These are phyloP conservation scores for Sinopyrophorus schimmeli DNA, from an alignment of 2,888 invertebrate species.

Conservation along the genomic window DNA sequence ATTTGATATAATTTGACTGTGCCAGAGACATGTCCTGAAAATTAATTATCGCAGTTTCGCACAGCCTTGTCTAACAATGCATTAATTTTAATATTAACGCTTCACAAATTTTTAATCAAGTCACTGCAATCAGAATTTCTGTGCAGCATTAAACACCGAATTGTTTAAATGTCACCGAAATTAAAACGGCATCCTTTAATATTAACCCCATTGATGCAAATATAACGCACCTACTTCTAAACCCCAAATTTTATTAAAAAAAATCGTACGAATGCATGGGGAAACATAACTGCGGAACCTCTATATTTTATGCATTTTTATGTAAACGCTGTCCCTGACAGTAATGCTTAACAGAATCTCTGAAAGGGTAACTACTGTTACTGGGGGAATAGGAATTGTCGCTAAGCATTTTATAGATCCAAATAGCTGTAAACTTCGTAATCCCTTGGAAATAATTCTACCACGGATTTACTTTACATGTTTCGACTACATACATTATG, in stretches of 20 bases:
- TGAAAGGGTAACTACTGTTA: slow-evolving; percentile 53
- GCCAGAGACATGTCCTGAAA: slow-evolving; percentile 44
- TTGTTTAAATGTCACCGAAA: slow-evolving; percentile 45
- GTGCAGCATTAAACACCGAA: slow-evolving; percentile 44
- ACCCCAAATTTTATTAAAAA: slow-evolving; percentile 37
- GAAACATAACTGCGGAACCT: slow-evolving; percentile 14
- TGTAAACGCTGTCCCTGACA: slow-evolving; percentile 54
- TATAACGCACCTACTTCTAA: slow-evolving; percentile 18
- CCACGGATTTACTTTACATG: no score
- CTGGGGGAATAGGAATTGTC: slow-evolving; percentile 56
- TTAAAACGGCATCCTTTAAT: slow-evolving; percentile 34
- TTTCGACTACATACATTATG: no score
- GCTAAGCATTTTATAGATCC: slow-evolving; percentile 56
- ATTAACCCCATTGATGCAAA: slow-evolving; percentile 19
- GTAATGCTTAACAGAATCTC: slow-evolving; percentile 50
- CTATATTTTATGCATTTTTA: slow-evolving; percentile 54
- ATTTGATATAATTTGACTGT: slow-evolving; percentile 50
- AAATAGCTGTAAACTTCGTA: no score
- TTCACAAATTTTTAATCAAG: slow-evolving; percentile 51
- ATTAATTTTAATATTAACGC: slow-evolving; percentile 51
- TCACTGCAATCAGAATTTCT: slow-evolving; percentile 46
- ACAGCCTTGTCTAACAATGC: slow-evolving; percentile 41
- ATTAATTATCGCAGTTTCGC: slow-evolving; percentile 48
- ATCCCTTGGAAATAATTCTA: no score
- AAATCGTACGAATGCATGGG: slow-evolving; percentile 18